Conservation (phyloP, 2,888 invertebrate species). For the Bruchidius siliquastri region DNA sequence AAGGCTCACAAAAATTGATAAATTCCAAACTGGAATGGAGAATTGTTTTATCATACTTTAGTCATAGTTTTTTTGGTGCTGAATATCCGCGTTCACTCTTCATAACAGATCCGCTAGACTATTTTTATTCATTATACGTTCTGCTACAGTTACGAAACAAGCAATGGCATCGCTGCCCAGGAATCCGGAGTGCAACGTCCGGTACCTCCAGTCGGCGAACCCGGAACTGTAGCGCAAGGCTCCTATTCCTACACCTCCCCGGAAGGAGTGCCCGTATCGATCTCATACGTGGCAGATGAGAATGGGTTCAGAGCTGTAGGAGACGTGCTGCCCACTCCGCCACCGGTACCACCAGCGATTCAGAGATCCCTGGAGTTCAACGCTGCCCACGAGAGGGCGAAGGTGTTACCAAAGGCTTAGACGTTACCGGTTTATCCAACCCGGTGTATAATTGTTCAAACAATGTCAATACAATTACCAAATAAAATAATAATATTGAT, state of each 20-base stretch:
- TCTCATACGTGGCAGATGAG: constrained; percentile 34
- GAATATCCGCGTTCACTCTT: no score
- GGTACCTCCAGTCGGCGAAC: constrained; percentile 22
- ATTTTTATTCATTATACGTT: background rate
- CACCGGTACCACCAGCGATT: constrained; percentile 45
- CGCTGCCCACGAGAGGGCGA: constrained; percentile 44
- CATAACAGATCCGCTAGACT: no score
- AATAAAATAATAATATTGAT: no score
- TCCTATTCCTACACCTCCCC: constrained; percentile 39
- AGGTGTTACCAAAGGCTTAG: no score
- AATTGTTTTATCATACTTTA: no score
- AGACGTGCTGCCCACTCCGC: constrained; percentile 27
- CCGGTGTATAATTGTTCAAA: no score
- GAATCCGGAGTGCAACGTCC: constrained; percentile 50
- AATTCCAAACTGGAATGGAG: no score
- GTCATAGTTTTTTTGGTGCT: no score
- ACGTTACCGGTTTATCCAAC: background rate
- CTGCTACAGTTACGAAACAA: constrained; percentile 52
- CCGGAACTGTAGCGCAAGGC: constrained; percentile 48
- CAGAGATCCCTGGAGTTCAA: constrained; percentile 55
- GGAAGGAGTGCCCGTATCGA: constrained; percentile 26
- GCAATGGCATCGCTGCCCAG: constrained; percentile 57
- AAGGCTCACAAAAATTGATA: no score
- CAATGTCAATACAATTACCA: no score
- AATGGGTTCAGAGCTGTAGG: constrained; percentile 37